Evolutionary conservation across 2,113 vertebrate species (phyloP).

Genomic region (Python bivittatus): DNA sequence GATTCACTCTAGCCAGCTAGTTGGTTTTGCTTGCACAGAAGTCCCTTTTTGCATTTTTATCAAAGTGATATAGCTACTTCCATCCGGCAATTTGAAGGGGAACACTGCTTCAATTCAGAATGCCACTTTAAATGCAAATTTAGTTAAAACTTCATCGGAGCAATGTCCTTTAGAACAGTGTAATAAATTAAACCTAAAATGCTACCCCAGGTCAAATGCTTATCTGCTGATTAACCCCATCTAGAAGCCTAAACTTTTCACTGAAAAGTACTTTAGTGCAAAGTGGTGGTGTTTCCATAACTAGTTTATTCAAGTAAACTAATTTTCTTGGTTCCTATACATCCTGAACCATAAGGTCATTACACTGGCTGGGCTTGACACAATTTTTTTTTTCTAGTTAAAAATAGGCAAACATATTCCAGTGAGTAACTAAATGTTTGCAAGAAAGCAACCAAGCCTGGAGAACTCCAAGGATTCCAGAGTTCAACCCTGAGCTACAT

Average conservation of each 20-base stretch:
- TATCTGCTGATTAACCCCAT: background rate
- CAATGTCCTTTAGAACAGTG: background rate
- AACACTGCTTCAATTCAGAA: background rate
- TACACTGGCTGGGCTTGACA: background rate
- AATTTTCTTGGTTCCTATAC: background rate
- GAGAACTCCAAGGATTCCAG: too few relatives aligned
- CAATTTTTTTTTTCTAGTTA: too few relatives aligned
- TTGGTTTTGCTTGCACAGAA: background rate
- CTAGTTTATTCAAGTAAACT: background rate
- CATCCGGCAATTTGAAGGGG: background rate
- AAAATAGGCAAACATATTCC: too few relatives aligned
- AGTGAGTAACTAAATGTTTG: too few relatives aligned
- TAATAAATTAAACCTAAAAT: background rate
- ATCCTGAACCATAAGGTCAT: background rate
- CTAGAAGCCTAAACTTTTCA: background rate
- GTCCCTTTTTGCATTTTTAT: background rate
- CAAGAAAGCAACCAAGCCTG: too few relatives aligned
- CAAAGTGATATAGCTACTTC: background rate
- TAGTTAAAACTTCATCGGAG: background rate
- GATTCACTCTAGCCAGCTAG: background rate
- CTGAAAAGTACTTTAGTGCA: background rate
- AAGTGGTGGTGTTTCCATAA: background rate
- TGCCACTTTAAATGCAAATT: background rate
- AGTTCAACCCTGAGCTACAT: too few relatives aligned
- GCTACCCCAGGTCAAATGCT: background rate